Percentiles rank a stretch among this genome's conserved stretches.
These are phyloP conservation scores for Drosophila anomelani DNA, from an alignment of 2,888 invertebrate species.

Conservation along the genomic window DNA sequence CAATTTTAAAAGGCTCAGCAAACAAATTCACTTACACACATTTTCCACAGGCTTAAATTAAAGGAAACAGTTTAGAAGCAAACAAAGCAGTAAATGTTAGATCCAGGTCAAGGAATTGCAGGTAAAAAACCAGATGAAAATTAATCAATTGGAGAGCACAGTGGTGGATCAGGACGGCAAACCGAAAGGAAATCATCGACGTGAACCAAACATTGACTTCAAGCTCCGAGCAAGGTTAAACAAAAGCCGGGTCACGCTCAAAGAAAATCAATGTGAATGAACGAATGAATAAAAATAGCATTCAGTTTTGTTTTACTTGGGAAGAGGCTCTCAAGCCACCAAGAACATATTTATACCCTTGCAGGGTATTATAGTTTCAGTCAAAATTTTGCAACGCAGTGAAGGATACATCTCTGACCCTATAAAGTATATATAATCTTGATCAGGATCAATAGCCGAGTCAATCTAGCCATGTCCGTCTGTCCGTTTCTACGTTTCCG, in stretches of 20 bases:
- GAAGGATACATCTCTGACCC: too few species aligned
- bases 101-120: slow-evolving; percentile 64
- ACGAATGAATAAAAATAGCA: slow-evolving; percentile 24
- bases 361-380: too few species aligned
- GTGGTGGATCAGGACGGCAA: neutral
- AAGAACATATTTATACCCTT: neutral
- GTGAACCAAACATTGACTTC: slow-evolving; percentile 57
- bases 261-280: slow-evolving; percentile 71
- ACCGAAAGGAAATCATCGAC: slow-evolving; percentile 6
- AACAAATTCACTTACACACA: too few species aligned
- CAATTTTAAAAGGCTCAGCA: neutral
- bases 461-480: too few species aligned
- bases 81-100: slow-evolving; percentile 10
- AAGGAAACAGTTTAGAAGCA: slow-evolving; percentile 13
- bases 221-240: slow-evolving; percentile 49
- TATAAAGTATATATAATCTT: too few species aligned
- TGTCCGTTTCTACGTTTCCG: too few species aligned
- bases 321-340: neutral
- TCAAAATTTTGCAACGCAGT: too few species aligned
- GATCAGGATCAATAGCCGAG: too few species aligned
- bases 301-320: slow-evolving; percentile 48
- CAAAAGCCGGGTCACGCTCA: slow-evolving; percentile 55
- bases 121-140: slow-evolving; percentile 22
- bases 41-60: neutral
- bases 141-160: slow-evolving; percentile 37